These are phyloP conservation scores for Dasypolia templi DNA, from an alignment of 2,888 invertebrate genomes.

Conservation along the genomic window DNA sequence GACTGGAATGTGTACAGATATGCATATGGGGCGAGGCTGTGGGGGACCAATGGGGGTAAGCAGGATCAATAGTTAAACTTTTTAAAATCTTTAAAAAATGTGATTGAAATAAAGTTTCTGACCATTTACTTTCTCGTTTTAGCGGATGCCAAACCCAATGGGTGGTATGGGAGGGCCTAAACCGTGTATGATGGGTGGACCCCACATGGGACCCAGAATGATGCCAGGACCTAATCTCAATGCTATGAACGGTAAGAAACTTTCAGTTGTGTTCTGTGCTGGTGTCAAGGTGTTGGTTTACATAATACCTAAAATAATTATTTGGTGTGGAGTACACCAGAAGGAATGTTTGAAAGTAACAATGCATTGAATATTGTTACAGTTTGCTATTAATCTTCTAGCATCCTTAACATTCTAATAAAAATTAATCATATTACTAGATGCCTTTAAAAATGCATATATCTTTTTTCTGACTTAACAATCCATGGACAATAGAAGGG, in stretches of 20 bases:
- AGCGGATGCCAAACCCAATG: conserved; percentile 90
- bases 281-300: conserved; percentile 29
- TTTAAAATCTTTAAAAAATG: too few species aligned
- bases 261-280: conserved; percentile 40
- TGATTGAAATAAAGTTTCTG: background rate
- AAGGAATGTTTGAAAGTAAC: background rate
- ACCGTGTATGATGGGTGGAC: conserved; percentile 89
- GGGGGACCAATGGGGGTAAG: conserved; percentile 90
- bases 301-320: background rate
- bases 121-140: conserved; percentile 61
- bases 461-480: too few species aligned
- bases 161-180: conserved; percentile 89
- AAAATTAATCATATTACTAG: background rate
- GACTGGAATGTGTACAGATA: conserved; percentile 87
- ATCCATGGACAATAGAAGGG: too few species aligned
- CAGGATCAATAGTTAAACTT: conserved; percentile 48
- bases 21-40: conserved; percentile 89
- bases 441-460: background rate
- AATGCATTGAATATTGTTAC: conserved; percentile 2
- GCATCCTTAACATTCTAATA: background rate
- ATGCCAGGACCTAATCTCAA: conserved; percentile 89
- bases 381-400: background rate
- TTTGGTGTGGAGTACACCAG: background rate
- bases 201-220: conserved; percentile 89
- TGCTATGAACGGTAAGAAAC: conserved; percentile 86